Conservation (phyloP, 2,113 vertebrate species). For the Apodemus sylvaticus region DNA sequence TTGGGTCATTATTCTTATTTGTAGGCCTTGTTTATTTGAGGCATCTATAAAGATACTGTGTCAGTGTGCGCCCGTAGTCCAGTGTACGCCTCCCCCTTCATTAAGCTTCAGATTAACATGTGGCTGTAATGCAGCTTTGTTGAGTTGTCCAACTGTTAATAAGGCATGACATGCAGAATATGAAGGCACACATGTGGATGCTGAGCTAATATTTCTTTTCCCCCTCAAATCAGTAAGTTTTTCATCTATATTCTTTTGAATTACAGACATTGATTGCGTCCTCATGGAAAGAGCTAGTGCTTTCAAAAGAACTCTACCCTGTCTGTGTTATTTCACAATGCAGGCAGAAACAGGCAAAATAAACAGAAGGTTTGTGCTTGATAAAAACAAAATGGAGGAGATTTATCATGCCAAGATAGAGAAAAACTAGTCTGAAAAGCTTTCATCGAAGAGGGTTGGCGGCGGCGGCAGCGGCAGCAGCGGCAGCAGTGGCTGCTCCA, state of each 20-base stretch:
- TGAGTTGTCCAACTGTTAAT: slow-evolving; percentile 31
- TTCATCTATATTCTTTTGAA: slow-evolving; percentile 42
- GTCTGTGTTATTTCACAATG: slow-evolving; percentile 46
- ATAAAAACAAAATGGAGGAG: background rate
- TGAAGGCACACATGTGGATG: slow-evolving; percentile 45
- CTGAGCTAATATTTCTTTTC: slow-evolving; percentile 36
- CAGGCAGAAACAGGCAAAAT: slow-evolving; percentile 23
- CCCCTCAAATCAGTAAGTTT: slow-evolving; percentile 44
- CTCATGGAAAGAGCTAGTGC: slow-evolving; percentile 37
- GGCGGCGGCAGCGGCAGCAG: too few species aligned
- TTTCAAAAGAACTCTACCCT: slow-evolving; percentile 29
- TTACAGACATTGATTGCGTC: slow-evolving; percentile 47
- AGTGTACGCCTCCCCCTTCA: background rate
- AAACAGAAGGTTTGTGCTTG: slow-evolving; percentile 29
- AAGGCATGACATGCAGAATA: slow-evolving; percentile 15
- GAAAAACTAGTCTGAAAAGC: slow-evolving; percentile 31
- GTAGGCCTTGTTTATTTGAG: slow-evolving; percentile 18
- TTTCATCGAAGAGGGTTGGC: too few species aligned
- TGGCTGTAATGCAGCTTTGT: slow-evolving; percentile 20
- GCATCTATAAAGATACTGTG: background rate
- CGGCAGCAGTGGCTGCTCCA: too few species aligned
- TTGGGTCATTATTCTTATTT: background rate
- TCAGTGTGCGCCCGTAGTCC: background rate
- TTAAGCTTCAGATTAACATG: slow-evolving; percentile 52
- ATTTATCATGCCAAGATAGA: background rate